Percentiles rank a stretch among this genome's conserved stretches.
Evolutionary conservation across 2,113 vertebrate species (phyloP).

Genomic region (Sinocyclocheilus maitianheensis): DNA sequence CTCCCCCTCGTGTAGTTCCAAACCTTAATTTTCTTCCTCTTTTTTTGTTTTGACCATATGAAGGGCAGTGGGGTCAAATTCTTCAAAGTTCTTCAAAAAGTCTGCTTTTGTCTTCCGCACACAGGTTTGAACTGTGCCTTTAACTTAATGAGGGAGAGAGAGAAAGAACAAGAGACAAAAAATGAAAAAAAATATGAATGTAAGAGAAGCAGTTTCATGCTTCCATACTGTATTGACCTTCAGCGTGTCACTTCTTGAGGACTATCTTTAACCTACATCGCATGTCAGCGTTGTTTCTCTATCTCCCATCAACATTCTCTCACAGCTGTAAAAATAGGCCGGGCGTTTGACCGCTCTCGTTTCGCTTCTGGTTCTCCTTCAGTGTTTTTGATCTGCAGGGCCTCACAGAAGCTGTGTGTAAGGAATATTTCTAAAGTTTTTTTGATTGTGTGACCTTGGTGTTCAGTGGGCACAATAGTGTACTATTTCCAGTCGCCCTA

Average conservation of each 20-base stretch:
- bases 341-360: slow-evolving; percentile 37
- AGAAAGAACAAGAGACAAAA: neutral
- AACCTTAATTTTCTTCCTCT: neutral
- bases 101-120: neutral
- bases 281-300: slow-evolving; percentile 37
- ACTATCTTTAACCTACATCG: slow-evolving; percentile 41
- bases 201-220: neutral
- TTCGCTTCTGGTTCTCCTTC: slow-evolving; percentile 32
- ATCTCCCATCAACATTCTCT: slow-evolving; percentile 27
- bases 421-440: neutral
- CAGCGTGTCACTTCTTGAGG: slow-evolving; percentile 40
- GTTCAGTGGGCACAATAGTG: neutral
- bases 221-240: slow-evolving; percentile 34
- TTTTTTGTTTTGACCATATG: neutral
- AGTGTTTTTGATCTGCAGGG: slow-evolving; percentile 22
- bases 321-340: slow-evolving; percentile 43
- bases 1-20: neutral
- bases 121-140: neutral
- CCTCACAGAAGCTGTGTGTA: slow-evolving; percentile 10
- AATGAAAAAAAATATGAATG: neutral
- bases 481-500: neutral
- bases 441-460: neutral
- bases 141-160: neutral
- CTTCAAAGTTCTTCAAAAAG: neutral
- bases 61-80: neutral